phyloP scores from a whole-genome alignment of 2,888 invertebrate species.

The Ichneumon xanthorius region DNA sequence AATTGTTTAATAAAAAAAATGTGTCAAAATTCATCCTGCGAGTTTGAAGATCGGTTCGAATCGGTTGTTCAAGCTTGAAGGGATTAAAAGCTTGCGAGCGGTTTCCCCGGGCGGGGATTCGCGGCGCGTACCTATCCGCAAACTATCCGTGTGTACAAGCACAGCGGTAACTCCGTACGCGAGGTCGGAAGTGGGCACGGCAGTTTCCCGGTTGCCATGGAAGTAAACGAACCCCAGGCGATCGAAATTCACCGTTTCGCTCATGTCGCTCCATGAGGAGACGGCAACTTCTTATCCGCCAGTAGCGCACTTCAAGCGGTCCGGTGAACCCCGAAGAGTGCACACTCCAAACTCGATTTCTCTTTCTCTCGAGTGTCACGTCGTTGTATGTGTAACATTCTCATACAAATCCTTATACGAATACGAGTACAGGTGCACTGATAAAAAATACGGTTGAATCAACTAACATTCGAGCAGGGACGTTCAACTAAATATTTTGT shows the following conservation, averaged over 20 bases:
- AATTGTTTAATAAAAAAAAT: background rate
- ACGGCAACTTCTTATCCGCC: slow-evolving; percentile 59
- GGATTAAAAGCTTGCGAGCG: background rate
- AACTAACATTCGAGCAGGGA: too few species aligned
- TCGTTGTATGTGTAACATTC: slow-evolving; percentile 10
- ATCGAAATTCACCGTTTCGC: slow-evolving; percentile 48
- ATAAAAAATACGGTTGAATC: too few species aligned
- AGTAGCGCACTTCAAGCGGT: slow-evolving; percentile 60
- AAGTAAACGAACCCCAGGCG: slow-evolving; percentile 70
- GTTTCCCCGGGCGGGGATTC: background rate
- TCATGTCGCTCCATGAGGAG: slow-evolving; percentile 51
- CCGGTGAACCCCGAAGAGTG: slow-evolving; percentile 57
- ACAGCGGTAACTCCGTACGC: background rate
- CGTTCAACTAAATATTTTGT: too few species aligned
- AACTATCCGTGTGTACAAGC: slow-evolving; percentile 1
- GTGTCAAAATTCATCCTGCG: background rate
- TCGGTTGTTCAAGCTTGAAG: background rate
- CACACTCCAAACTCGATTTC: slow-evolving; percentile 57
- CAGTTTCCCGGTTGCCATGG: slow-evolving; percentile 74
- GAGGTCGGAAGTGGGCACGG: slow-evolving; percentile 52
- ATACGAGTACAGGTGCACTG: background rate
- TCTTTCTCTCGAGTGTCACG: slow-evolving; percentile 26
- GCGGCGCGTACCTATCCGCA: background rate
- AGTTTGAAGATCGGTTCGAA: background rate
- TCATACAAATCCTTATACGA: background rate